A percentile compares a stretch with the other conserved stretches of the same genome.
Conservation (phyloP, 1,140 invertebrate genomes). For the Trichonephila clavata region DNA sequence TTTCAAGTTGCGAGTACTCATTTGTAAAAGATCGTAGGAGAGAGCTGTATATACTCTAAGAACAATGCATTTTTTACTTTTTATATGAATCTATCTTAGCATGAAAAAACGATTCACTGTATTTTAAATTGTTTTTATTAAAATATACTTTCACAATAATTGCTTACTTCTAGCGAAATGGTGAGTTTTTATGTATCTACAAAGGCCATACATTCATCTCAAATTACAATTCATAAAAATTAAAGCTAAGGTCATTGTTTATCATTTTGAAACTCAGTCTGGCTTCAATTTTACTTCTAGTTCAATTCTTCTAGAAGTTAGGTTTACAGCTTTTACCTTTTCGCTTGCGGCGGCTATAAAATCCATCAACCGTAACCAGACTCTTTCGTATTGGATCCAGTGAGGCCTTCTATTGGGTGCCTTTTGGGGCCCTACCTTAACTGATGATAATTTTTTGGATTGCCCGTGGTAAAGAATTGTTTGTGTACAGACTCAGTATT, state of each 20-base stretch:
- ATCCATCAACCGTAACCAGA: conserved; percentile 26
- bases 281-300: conserved; percentile 7
- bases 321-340: not conserved
- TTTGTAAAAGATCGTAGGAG: no score
- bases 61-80: no score
- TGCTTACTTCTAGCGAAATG: not conserved
- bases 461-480: not conserved
- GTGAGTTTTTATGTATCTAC: not conserved
- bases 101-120: no score
- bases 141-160: not conserved
- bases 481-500: not conserved
- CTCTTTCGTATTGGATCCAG: not conserved
- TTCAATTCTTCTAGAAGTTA: conserved; percentile 13
- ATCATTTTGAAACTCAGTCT: not conserved
- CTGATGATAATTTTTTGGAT: not conserved
- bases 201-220: not conserved
- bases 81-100: no score
- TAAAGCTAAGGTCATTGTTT: conserved; percentile 5
- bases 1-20: no score
- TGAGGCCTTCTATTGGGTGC: not conserved
- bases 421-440: not conserved
- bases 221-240: not conserved
- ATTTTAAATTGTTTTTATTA: not conserved
- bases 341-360: not conserved
- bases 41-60: no score